Evolutionary conservation across 2,113 vertebrate genomes (phyloP).

Genomic region (Tachuris rubrigastra): DNA sequence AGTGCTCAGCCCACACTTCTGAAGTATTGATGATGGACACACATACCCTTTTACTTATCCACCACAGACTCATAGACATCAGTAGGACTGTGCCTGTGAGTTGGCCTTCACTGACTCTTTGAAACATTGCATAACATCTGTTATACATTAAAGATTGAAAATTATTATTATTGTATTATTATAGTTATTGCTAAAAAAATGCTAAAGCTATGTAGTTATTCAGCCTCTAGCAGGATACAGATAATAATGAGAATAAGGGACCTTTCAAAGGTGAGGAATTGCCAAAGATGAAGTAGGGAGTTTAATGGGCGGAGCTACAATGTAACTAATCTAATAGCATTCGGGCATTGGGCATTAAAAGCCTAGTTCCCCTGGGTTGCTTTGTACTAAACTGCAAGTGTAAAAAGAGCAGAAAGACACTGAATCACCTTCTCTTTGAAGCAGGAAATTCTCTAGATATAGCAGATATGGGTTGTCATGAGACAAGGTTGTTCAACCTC

Average conservation of each 20-base stretch:
- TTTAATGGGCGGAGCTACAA: neutral
- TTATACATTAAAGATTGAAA: neutral
- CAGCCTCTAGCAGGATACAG: neutral
- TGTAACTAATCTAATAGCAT: neutral
- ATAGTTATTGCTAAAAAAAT: no score
- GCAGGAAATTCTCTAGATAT: neutral
- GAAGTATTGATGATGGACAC: neutral
- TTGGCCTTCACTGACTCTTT: neutral
- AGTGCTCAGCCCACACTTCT: neutral
- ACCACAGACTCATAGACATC: neutral
- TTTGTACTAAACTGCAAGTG: neutral
- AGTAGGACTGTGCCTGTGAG: neutral
- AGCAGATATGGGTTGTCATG: neutral
- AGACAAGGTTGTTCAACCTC: neutral
- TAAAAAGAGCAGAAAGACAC: neutral
- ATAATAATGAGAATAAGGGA: neutral
- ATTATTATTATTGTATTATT: no score
- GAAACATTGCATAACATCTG: neutral
- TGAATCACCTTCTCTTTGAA: neutral
- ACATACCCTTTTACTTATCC: neutral
- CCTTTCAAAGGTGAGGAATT: neutral
- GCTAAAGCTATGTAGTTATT: neutral
- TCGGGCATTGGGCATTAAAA: neutral
- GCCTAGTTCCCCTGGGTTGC: neutral
- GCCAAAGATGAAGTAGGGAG: neutral